Percentiles rank a stretch among this genome's conserved stretches.
Conservation (phyloP, 2,113 vertebrate genomes). For the Hymenochirus boettgeri region DNA sequence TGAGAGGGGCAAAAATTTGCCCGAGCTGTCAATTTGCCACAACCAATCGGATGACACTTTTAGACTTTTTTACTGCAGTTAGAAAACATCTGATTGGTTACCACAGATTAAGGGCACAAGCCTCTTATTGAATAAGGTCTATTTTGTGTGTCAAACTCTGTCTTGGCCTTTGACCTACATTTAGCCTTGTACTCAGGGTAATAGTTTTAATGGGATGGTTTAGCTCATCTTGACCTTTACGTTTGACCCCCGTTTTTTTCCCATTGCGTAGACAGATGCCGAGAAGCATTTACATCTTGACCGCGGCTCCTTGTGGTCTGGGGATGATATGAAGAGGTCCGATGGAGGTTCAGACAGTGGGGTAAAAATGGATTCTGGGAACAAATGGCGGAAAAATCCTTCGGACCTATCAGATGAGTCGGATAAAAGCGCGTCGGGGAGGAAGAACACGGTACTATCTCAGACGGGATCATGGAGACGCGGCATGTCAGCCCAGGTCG, state of each 20-base stretch:
- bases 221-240: conserved; percentile 1
- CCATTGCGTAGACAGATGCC: conserved; percentile 76
- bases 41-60: too few relatives aligned
- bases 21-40: too few relatives aligned
- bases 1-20: too few relatives aligned
- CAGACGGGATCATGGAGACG: conserved; percentile 94
- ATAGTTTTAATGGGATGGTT: too few relatives aligned
- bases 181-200: too few relatives aligned
- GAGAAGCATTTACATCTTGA: conserved; percentile 85
- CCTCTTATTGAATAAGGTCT: too few relatives aligned
- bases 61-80: too few relatives aligned
- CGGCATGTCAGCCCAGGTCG: conserved; percentile 93
- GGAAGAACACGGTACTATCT: conserved; percentile 77
- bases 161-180: too few relatives aligned
- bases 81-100: too few relatives aligned
- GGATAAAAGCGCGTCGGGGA: conserved; percentile 82
- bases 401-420: conserved; percentile 92
- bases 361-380: conserved; percentile 75
- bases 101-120: too few relatives aligned
- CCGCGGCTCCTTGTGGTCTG: conserved; percentile 73
- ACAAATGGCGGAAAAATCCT: conserved; percentile 84
- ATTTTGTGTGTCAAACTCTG: too few relatives aligned
- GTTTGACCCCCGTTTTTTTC: conserved; percentile 25
- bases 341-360: conserved; percentile 83
- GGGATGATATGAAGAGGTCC: conserved; percentile 83